Evolutionary conservation across 2,888 invertebrate genomes (phyloP), one percentile per base, ranked within the genome.

Genomic region (Thecophora atra): DNA sequence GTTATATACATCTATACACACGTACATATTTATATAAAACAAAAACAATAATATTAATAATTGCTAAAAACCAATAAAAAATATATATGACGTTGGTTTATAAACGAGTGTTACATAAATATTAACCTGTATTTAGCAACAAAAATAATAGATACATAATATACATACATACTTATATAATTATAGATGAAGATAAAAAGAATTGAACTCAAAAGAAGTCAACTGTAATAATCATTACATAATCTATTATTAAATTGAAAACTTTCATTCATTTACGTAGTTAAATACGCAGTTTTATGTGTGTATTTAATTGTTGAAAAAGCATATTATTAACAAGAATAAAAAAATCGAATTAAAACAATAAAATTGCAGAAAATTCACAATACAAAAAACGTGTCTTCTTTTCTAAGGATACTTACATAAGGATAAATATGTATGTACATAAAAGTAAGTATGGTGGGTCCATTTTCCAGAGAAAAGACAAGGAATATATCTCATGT

Each of bases 281-380:
- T 75, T 76, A 71, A 73, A 74, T 75, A 75, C 75, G 72, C 74
- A 75, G 72, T 73, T 74, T 76, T 75, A 72, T 75, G 75, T 73
- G 71, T 73, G 71, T 78, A 76, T 76, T 82, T 82, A 78, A 80
- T 79, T 82, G 82, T 82, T 82, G 81, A 79, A 79, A 58, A 19
- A 52, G 15, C 42, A 28, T 44, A 63, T 70, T 63, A 63, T 30
- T 72, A 69, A 74, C 60, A 56, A 52, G 37, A 56, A 64, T 62
- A 54, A 51, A 73, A 73, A 63, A 66, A 71, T 17, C 58, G 24
- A 72, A 60, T 72, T 72, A 30, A 26, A 81, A 58, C 78, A 81
- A 80, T 79, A 76, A 80, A 79, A 80, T 81, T 81, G 80, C 76
- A 78, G 42, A 58, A 68, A 51, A 58, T 15, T 58, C 26, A 58